Evolutionary conservation across 30 jellyfish, hydroid and myxozoan genomes (phyloP), one percentile per base, ranked within the genome.

Genomic region (Clytia hemisphaerica): DNA sequence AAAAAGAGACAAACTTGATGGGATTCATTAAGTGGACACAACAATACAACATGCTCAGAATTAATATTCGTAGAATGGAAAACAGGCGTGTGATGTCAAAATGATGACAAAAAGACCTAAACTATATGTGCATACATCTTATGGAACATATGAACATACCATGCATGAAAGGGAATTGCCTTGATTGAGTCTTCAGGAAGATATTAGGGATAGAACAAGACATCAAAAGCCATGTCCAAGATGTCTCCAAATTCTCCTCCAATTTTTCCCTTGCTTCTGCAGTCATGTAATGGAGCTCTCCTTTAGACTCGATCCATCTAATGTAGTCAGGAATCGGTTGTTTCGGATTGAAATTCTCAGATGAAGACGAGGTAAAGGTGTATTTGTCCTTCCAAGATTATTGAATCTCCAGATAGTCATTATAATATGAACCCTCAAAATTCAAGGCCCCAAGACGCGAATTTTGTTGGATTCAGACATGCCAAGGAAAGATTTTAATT

Each of bases 281-380:
- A 2, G 67, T 5, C 67, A 54, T 54, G 67, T 54, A 54, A 2
- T 54, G 67, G 42, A 4, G 49, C 67, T 54, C 67, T n/a, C 67
- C 67, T 24, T 54, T 54, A 4, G 67, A 24, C 67, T 42, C 30
- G 67, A 54, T 24, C 67, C 67, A 54, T 54, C 67, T 18, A 2
- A 54, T 42, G 35, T 54, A 54, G 35, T 54, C 67, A 16, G 67
- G 67, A 24, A 54, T 54, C 0, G 67, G 67, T 42, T 54, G 67
- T 6, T 54, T 42, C 30, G 67, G 67, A 54, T 54, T 54, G 48
- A 24, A 54, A n/a, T n/a, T n/a, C n/a, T n/a, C n/a, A n/a, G n/a
- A n/a, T 22, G 30, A 24, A 6, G 67, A 24, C 5, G 67, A 24
- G n/a, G n/a, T n/a, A n/a, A n/a, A n/a, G n/a, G 67, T 54, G 35